Conservation (phyloP, 2,113 vertebrate species). For the Chiloscyllium plagiosum region DNA sequence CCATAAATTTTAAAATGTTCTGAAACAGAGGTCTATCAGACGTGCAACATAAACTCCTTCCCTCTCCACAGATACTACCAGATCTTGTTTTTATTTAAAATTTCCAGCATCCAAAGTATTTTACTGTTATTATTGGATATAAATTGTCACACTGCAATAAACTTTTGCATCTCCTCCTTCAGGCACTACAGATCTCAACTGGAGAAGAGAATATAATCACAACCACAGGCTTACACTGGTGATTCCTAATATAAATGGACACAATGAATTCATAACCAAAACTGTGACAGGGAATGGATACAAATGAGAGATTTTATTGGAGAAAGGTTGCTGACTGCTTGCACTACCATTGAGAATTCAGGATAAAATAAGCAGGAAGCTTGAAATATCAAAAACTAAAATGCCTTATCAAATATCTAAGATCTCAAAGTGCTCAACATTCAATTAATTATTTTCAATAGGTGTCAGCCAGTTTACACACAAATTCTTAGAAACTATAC, state of each 20-base stretch:
- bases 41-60: too few relatives aligned
- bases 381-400: not conserved
- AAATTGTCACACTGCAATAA: not conserved
- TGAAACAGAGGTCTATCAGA: too few relatives aligned
- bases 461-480: not conserved
- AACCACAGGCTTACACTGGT: not conserved
- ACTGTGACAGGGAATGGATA: not conserved
- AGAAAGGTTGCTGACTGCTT: not conserved
- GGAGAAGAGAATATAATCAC: not conserved
- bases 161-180: not conserved
- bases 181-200: not conserved
- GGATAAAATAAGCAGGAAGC: not conserved
- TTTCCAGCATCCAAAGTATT: too few relatives aligned
- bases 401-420: not conserved
- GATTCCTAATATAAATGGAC: not conserved
- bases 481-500: not conserved
- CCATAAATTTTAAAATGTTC: not conserved
- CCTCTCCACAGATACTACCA: too few relatives aligned
- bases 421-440: not conserved
- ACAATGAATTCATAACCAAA: not conserved
- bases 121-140: too few relatives aligned
- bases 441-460: not conserved
- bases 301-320: not conserved
- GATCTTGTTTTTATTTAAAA: too few relatives aligned
- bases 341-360: not conserved